Evolutionary conservation across 2,113 vertebrate genomes (phyloP).

Genomic region (Burhinus oedicnemus): DNA sequence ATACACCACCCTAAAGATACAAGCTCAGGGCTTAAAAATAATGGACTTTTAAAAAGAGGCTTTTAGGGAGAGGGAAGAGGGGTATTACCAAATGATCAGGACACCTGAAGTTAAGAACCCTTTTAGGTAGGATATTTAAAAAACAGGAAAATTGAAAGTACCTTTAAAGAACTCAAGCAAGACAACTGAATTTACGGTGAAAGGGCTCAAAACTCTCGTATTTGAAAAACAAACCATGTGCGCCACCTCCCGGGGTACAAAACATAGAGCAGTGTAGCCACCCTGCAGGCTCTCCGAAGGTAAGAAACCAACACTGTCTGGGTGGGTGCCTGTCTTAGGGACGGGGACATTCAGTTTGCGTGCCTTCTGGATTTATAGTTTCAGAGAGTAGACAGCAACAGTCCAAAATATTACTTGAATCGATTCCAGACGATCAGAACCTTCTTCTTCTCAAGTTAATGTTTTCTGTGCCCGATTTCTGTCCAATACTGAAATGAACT

Average conservation of each 20-base stretch:
- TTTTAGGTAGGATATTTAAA: background rate
- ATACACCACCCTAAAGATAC: background rate
- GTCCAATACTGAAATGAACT: rapidly evolving
- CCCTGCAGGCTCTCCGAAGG: background rate
- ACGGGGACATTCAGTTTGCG: too few relatives aligned
- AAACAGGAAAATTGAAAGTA: background rate
- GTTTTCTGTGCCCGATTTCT: background rate
- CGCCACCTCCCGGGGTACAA: slow-evolving; percentile 45
- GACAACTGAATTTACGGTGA: background rate
- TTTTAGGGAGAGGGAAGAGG: background rate
- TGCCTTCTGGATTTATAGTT: background rate
- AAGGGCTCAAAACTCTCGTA: background rate
- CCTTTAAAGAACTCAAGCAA: background rate
- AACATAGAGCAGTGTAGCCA: background rate
- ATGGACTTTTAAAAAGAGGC: background rate
- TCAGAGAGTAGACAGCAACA: background rate
- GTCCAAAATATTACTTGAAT: rapidly evolving
- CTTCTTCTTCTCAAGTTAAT: background rate
- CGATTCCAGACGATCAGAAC: background rate
- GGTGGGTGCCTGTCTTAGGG: background rate
- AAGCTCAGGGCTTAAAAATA: background rate
- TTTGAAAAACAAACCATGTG: background rate
- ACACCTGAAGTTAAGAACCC: background rate
- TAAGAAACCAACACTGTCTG: too few relatives aligned
- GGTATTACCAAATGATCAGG: background rate